These are phyloP conservation scores for Stigmatopora nigra DNA, from an alignment of 2,113 vertebrate genomes.

Conservation along the genomic window DNA sequence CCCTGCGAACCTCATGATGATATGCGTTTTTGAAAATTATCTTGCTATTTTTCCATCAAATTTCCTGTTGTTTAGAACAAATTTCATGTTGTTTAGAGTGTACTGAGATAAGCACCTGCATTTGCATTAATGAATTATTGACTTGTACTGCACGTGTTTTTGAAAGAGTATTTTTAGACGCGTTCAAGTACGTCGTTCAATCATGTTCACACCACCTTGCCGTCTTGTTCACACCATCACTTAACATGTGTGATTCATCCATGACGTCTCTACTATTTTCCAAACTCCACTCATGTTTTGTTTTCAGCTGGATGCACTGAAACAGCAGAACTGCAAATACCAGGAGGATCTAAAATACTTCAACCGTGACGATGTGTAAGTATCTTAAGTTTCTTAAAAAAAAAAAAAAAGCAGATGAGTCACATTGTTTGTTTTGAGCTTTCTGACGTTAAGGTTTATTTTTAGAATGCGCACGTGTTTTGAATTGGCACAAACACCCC, in stretches of 20 bases:
- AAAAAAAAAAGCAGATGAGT: slow-evolving; percentile 3
- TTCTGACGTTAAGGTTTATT: slow-evolving; percentile 38
- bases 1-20: no score
- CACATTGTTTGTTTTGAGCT: slow-evolving; percentile 14
- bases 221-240: not conserved
- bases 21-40: no score
- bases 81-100: not conserved
- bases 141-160: slow-evolving; percentile 10
- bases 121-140: slow-evolving; percentile 36
- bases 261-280: not conserved
- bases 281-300: slow-evolving; percentile 10
- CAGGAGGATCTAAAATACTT: slow-evolving; percentile 77
- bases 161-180: slow-evolving; percentile 7
- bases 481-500: slow-evolving; percentile 20
- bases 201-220: not conserved
- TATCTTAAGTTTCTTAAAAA: slow-evolving; percentile 2
- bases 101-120: not conserved
- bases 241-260: not conserved
- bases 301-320: slow-evolving; percentile 79
- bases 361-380: slow-evolving; percentile 86
- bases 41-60: no score
- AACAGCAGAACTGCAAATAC: slow-evolving; percentile 81
- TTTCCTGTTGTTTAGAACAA: not conserved
- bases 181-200: not conserved
- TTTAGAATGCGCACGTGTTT: slow-evolving; percentile 24